phyloP scores from a whole-genome alignment of 53 echinoderm and acorn worm genomes.

The Apostichopus leukothele region DNA sequence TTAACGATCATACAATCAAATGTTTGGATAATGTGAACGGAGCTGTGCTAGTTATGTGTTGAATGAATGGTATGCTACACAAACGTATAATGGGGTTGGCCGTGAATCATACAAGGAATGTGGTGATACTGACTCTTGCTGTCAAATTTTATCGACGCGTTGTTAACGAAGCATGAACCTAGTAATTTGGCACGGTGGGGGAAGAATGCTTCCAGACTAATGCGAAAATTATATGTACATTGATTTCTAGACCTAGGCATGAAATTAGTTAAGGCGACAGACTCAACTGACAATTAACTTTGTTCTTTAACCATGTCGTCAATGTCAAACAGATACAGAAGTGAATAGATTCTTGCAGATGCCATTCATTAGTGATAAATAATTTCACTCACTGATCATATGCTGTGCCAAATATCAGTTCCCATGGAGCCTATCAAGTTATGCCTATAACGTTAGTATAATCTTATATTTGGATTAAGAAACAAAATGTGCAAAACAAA shows the following conservation, averaged over 20 bases:
- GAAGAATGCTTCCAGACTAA: not conserved
- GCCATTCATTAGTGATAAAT: no score
- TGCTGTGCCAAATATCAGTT: no score
- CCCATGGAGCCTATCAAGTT: no score
- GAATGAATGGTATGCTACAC: constrained; percentile 41
- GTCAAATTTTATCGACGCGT: not conserved
- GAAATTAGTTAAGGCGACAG: not conserved
- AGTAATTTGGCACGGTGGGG: constrained; percentile 1
- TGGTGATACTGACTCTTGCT: not conserved
- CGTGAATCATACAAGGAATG: constrained; percentile 3
- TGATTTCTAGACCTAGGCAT: not conserved
- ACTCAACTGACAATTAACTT: not conserved
- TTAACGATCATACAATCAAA: constrained; percentile 28
- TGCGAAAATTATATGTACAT: not conserved
- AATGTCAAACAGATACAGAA: not conserved
- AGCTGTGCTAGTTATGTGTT: constrained; percentile 22
- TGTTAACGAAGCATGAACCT: not conserved
- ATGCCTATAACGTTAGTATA: no score
- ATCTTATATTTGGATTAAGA: no score
- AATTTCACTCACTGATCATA: no score
- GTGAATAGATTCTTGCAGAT: no score
- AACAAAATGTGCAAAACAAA: no score
- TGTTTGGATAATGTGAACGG: constrained; percentile 38
- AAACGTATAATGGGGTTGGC: not conserved
- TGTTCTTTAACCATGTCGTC: not conserved